Evolutionary conservation across 2,888 invertebrate species (phyloP).

Genomic region (Epistrophe eligans): DNA sequence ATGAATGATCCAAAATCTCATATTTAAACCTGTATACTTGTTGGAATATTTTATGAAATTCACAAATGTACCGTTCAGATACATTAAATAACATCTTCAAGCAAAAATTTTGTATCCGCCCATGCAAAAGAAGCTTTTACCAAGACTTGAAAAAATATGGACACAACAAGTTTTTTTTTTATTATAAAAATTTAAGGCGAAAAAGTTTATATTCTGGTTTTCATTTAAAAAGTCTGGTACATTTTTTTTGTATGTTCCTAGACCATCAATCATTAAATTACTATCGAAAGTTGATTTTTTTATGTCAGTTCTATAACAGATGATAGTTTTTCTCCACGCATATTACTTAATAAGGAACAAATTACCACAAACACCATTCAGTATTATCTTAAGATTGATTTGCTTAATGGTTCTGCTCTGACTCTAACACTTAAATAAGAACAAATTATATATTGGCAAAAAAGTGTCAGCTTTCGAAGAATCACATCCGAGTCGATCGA

Average conservation of each 20-base stretch:
- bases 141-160: neutral
- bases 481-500: neutral
- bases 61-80: slow-evolving; percentile 28
- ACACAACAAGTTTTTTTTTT: neutral
- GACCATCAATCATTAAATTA: slow-evolving; percentile 27
- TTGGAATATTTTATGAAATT: neutral
- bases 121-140: slow-evolving; percentile 16
- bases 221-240: neutral
- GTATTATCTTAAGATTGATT: neutral
- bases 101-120: slow-evolving; percentile 17
- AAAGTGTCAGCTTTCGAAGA: slow-evolving; percentile 14
- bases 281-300: slow-evolving; percentile 17
- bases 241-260: neutral
- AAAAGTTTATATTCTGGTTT: neutral
- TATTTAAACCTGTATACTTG: neutral
- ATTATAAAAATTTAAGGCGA: neutral
- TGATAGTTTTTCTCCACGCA: neutral
- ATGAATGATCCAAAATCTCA: neutral
- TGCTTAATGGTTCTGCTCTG: slow-evolving; percentile 2
- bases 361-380: neutral
- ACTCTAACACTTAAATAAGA: neutral
- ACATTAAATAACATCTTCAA: neutral
- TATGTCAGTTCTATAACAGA: neutral
- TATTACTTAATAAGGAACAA: slow-evolving; percentile 26
- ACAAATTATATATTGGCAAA: slow-evolving; percentile 1